Evolutionary conservation across 2,113 vertebrate species (phyloP).

Genomic region (Cryptotis parvus): DNA sequence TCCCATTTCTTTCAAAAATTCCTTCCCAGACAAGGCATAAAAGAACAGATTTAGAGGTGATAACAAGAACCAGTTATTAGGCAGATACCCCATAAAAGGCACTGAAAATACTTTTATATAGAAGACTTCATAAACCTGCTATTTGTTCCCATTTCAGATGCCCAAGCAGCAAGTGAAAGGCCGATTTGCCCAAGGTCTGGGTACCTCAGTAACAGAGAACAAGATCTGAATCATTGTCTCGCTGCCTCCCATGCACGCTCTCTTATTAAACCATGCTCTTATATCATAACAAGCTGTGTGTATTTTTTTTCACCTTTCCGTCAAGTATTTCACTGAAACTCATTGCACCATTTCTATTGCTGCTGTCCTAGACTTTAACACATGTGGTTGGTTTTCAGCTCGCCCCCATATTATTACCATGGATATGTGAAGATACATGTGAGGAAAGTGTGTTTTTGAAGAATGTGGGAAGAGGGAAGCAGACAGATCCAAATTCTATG

Average conservation of each 20-base stretch:
- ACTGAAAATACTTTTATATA: neutral
- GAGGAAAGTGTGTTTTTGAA: neutral
- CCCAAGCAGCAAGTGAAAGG: neutral
- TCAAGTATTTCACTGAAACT: conserved; percentile 1
- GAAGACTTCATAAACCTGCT: neutral
- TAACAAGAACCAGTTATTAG: neutral
- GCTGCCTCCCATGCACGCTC: neutral
- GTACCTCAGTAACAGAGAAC: neutral
- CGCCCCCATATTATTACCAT: accelerated
- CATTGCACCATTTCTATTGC: neutral
- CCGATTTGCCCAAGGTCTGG: neutral
- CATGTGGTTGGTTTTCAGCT: neutral
- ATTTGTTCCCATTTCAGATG: neutral
- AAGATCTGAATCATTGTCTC: neutral
- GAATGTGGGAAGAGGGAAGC: neutral
- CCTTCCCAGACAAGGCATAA: neutral
- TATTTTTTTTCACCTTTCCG: conserved; percentile 6
- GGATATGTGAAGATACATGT: neutral
- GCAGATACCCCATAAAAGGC: neutral
- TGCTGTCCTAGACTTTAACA: neutral
- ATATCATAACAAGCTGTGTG: neutral
- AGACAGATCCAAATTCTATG: neutral
- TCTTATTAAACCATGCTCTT: neutral
- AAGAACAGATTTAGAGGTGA: neutral
- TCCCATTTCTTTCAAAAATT: neutral